These are phyloP conservation scores for Caenorhabditis imperialis DNA, from an alignment of 2,888 invertebrate species.

Conservation along the genomic window DNA sequence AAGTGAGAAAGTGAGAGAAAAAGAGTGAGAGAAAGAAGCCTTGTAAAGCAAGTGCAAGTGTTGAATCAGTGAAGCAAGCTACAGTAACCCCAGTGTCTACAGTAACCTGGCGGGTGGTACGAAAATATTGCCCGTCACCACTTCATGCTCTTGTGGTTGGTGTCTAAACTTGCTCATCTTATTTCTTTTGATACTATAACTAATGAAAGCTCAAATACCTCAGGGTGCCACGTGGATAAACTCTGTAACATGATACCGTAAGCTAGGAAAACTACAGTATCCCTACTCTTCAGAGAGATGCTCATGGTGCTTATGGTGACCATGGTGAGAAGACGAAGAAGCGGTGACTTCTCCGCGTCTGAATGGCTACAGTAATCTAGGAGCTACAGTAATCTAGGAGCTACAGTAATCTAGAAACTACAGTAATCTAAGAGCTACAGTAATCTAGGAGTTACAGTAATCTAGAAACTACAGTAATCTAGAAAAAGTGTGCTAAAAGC, in stretches of 20 bases:
- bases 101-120: neutral
- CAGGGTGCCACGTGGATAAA: constrained; percentile 40
- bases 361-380: constrained; percentile 13
- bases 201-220: constrained; percentile 5
- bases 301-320: constrained; percentile 3
- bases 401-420: neutral
- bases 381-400: no score
- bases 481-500: no score
- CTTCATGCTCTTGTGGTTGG: constrained; percentile 14
- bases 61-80: constrained; percentile 2
- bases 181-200: neutral
- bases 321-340: constrained; percentile 9
- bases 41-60: constrained; percentile 36
- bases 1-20: neutral
- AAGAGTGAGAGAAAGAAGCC: constrained; percentile 11
- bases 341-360: constrained; percentile 24
- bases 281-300: constrained; percentile 27
- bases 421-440: neutral
- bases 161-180: neutral
- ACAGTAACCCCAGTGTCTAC: constrained; percentile 1
- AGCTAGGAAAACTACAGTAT: no score
- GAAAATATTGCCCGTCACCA: neutral
- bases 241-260: constrained; percentile 27
- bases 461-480: neutral
- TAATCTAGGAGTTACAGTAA: no score